A percentile compares a stretch with the other conserved stretches of the same genome.
These are phyloP conservation scores for Drosophila nasuta DNA, from an alignment of 1,140 invertebrate genomes.

Conservation along the genomic window DNA sequence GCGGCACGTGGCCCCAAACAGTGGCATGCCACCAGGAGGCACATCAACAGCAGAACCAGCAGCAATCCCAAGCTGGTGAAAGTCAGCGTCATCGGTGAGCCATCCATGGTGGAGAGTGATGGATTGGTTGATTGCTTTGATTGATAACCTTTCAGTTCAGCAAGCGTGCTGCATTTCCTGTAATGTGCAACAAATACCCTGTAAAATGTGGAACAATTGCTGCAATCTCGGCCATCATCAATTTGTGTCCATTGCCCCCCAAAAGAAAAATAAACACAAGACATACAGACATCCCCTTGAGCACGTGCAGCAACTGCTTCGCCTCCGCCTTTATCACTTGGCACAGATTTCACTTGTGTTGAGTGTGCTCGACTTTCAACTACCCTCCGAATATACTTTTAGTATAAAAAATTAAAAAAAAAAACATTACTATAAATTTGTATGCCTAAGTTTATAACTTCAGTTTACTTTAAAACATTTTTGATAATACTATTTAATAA, in stretches of 20 bases:
- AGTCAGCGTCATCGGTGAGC: constrained; percentile 68
- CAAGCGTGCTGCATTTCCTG: constrained; percentile 11
- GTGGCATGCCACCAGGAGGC: constrained; percentile 85
- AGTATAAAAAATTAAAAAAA: too few relatives aligned
- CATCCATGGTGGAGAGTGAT: constrained; percentile 68
- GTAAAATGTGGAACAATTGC: neutral
- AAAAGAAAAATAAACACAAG: neutral
- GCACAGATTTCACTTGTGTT: constrained; percentile 28
- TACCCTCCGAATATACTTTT: too few relatives aligned
- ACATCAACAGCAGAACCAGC: constrained; percentile 78
- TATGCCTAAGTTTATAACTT: too few relatives aligned
- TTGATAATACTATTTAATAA: too few relatives aligned
- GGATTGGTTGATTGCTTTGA: neutral
- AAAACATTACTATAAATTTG: too few relatives aligned
- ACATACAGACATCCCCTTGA: constrained; percentile 9
- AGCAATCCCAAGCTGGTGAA: constrained; percentile 82
- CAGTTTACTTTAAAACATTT: too few relatives aligned
- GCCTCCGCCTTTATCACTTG: constrained; percentile 17
- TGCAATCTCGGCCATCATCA: neutral
- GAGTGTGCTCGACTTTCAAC: too few relatives aligned
- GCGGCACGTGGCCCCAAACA: constrained; percentile 86
- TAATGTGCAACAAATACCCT: neutral
- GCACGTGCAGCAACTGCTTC: constrained; percentile 24
- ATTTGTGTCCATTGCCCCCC: neutral
- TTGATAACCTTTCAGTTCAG: neutral